phyloP scores from a whole-genome alignment of 35 echinoderm and acorn worm genomes.

The Lytechinus variegatus region DNA sequence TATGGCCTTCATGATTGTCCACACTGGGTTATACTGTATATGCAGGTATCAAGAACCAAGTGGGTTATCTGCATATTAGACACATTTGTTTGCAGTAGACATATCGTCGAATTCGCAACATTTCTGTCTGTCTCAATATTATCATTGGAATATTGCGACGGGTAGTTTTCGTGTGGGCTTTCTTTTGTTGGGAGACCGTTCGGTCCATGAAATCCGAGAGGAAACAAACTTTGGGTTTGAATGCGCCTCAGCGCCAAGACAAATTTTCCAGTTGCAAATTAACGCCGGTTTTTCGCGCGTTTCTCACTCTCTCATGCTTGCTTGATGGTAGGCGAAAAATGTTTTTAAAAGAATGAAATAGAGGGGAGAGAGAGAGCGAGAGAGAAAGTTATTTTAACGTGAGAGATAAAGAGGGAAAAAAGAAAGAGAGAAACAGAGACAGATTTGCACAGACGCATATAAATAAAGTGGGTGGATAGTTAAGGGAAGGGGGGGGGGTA shows the following conservation, averaged over 20 bases:
- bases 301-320: background rate
- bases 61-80: constrained; percentile 1
- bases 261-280: constrained; percentile 53
- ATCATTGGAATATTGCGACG: constrained; percentile 44
- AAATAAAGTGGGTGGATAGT: too few species aligned
- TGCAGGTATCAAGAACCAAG: background rate
- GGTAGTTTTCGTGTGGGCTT: constrained; percentile 8
- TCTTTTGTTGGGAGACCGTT: background rate
- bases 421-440: background rate
- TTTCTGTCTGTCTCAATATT: constrained; percentile 51
- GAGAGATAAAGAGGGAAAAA: background rate
- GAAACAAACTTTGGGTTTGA: constrained; percentile 53
- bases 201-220: constrained; percentile 36
- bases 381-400: background rate
- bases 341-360: background rate
- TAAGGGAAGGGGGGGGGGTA: background rate
- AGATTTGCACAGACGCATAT: background rate
- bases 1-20: background rate
- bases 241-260: constrained; percentile 32
- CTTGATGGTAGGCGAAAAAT: background rate
- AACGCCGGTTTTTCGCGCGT: constrained; percentile 11
- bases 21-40: background rate
- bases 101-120: constrained; percentile 46
- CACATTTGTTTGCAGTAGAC: constrained; percentile 30
- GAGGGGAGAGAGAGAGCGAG: background rate